phyloP scores from a whole-genome alignment of 2,888 invertebrate genomes.

The Leptopilina myrica region DNA sequence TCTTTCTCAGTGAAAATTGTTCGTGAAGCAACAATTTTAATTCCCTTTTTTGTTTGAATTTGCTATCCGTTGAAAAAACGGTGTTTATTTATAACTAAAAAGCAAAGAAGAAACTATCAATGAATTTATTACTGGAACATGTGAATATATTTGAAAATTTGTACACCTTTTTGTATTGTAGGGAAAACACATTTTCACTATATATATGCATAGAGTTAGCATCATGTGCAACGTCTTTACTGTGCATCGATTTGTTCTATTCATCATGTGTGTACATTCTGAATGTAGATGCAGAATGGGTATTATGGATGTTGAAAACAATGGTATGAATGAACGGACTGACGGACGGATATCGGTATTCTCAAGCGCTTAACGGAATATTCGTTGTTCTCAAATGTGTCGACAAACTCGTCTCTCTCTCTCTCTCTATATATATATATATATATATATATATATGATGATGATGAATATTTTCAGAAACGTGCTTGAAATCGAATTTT shows the following conservation, averaged over 20 bases:
- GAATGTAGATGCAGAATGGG: neutral
- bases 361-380: constrained; percentile 58
- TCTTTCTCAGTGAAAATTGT: too few species aligned
- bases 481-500: neutral
- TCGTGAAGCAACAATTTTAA: too few species aligned
- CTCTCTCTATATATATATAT: too few species aligned
- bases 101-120: too few species aligned
- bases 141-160: too few species aligned
- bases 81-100: too few species aligned
- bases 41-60: too few species aligned
- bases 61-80: too few species aligned
- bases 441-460: neutral
- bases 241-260: constrained; percentile 36
- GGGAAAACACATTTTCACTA: too few species aligned
- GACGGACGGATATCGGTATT: constrained; percentile 62
- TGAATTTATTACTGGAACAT: too few species aligned
- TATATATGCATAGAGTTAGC: neutral
- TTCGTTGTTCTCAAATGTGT: constrained; percentile 53
- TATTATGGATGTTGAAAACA: constrained; percentile 48
- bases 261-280: neutral
- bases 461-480: neutral
- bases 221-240: constrained; percentile 13
- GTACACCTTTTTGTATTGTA: too few species aligned
- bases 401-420: constrained; percentile 20
- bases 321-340: constrained; percentile 51